Evolutionary conservation across 2,797 vertebrate genomes (phyloP).

Genomic region (Sebastes minor): DNA sequence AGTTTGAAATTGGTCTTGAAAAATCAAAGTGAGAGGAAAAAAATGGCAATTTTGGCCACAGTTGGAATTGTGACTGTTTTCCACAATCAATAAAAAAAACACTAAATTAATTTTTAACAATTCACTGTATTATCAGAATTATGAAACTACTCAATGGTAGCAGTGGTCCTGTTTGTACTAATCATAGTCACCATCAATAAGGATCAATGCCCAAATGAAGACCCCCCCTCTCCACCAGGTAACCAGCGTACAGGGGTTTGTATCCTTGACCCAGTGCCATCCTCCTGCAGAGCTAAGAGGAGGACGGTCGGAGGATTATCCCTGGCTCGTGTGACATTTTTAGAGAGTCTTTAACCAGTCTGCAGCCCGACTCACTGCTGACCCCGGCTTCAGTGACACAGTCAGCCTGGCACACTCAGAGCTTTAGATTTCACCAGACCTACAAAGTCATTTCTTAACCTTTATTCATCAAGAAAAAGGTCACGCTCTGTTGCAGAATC

Average conservation of each 20-base stretch:
- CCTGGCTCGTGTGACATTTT: slow-evolving; percentile 24
- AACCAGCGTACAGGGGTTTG: neutral
- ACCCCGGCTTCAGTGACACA: neutral
- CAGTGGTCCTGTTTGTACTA: neutral
- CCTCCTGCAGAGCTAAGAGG: neutral
- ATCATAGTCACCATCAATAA: neutral
- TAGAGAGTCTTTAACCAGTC: neutral
- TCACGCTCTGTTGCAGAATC: neutral
- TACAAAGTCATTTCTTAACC: slow-evolving; percentile 17
- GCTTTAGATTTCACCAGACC: slow-evolving; percentile 19
- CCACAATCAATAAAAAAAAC: no score
- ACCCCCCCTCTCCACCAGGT: no score
- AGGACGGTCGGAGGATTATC: neutral
- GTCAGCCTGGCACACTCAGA: slow-evolving; percentile 11
- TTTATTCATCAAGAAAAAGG: neutral
- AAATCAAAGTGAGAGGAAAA: neutral
- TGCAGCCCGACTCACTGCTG: neutral
- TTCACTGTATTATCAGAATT: no score
- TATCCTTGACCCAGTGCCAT: neutral
- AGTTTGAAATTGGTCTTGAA: neutral
- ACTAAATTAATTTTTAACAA: no score
- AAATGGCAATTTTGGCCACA: no score
- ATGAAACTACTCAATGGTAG: neutral
- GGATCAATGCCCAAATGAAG: neutral
- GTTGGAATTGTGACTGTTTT: no score